A percentile compares a stretch with the other conserved stretches of the same genome.
Conservation (phyloP, 1,140 invertebrate genomes). For the Holcopasites calliopsidis region DNA sequence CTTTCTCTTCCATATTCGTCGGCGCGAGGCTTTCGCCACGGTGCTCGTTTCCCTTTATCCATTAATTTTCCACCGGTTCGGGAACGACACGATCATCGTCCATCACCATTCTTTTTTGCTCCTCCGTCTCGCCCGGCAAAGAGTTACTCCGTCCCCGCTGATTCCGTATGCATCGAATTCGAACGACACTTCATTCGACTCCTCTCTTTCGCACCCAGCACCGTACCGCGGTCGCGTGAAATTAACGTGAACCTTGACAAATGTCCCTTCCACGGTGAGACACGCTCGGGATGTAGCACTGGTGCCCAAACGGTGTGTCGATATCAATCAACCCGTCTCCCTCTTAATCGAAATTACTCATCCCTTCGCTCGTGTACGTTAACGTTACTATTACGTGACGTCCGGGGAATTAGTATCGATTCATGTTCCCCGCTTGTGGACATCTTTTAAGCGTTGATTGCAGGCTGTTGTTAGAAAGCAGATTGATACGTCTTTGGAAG, state of each 20-base stretch:
- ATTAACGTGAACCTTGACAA: constrained; percentile 26
- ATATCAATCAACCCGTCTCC: constrained; percentile 25
- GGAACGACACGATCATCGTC: not conserved
- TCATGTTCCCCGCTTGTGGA: not conserved
- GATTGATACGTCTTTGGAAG: too few species aligned
- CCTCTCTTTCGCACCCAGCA: not conserved
- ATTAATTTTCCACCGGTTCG: not conserved
- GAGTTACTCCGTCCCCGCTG: constrained; percentile 9
- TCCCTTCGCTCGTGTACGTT: not conserved
- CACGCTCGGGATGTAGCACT: constrained; percentile 7
- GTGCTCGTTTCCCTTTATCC: not conserved
- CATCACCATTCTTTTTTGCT: constrained; percentile 13
- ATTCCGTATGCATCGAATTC: constrained; percentile 37
- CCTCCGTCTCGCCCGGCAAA: not conserved
- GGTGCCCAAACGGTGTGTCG: constrained; percentile 9
- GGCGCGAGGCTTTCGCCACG: not conserved
- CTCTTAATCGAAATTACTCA: constrained; percentile 19
- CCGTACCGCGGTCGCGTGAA: not conserved
- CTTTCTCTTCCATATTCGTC: not conserved
- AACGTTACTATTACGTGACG: not conserved
- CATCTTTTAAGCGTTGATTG: not conserved
- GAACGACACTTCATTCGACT: constrained; percentile 3
- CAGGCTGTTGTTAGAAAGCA: too few species aligned
- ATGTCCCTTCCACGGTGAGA: not conserved
- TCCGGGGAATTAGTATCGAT: not conserved